These are phyloP conservation scores for Thomomys bottae DNA, from an alignment of 2,113 vertebrate genomes.

Conservation along the genomic window DNA sequence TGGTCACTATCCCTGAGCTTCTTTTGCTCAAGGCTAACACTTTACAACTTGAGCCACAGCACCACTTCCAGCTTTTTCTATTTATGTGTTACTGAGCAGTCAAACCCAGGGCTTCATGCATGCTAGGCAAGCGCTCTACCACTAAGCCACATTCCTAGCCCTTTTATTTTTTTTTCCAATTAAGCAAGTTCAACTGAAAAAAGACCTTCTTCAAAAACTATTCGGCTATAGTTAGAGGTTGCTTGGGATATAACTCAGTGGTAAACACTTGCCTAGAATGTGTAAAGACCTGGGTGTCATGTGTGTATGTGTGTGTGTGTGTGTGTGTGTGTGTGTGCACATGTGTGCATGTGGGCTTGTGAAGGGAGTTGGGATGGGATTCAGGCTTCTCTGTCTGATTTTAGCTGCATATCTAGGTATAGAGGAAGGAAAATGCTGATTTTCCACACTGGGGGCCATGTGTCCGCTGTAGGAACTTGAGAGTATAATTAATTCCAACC, in stretches of 20 bases:
- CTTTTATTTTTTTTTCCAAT: neutral
- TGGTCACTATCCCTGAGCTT: too few relatives aligned
- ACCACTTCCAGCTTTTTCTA: too few relatives aligned
- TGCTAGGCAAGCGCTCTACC: too few relatives aligned
- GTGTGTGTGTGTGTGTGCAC: too few relatives aligned
- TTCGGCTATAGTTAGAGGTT: too few relatives aligned
- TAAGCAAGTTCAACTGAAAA: neutral
- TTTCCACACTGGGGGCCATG: neutral
- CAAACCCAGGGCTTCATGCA: too few relatives aligned
- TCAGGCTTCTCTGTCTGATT: neutral
- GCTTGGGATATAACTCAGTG: too few relatives aligned
- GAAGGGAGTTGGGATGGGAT: neutral
- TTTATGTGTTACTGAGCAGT: too few relatives aligned
- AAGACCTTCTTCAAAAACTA: constrained; percentile 11
- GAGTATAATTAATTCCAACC: neutral
- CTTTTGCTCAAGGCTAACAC: too few relatives aligned
- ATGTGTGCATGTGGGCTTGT: neutral
- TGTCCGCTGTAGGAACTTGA: neutral
- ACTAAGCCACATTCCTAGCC: too few relatives aligned
- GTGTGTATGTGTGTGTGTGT: too few relatives aligned
- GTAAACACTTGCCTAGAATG: neutral
- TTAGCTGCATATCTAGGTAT: neutral
- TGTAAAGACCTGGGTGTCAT: neutral
- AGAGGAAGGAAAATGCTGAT: neutral
- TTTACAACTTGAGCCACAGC: too few relatives aligned